phyloP scores from a whole-genome alignment of 2,113 vertebrate genomes.

The Ancistrus triradiatus region DNA sequence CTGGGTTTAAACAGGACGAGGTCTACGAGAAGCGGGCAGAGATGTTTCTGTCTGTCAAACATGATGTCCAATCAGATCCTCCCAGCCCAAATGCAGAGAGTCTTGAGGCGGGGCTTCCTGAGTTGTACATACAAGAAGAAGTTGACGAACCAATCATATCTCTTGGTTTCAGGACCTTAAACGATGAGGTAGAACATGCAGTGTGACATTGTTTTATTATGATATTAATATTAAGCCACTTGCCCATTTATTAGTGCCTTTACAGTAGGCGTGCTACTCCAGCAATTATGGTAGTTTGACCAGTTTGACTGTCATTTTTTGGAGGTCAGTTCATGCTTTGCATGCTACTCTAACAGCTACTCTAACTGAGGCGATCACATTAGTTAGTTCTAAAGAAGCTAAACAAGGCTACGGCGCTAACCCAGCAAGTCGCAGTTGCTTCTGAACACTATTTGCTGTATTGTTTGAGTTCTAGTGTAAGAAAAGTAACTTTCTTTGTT shows the following conservation, averaged over 20 bases:
- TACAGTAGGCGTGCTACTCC: not conserved
- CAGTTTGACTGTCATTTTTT: no score
- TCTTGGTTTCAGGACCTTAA: conserved; percentile 33
- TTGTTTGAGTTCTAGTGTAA: no score
- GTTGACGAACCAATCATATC: conserved; percentile 43
- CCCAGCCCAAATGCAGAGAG: conserved; percentile 13
- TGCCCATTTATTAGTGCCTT: not conserved
- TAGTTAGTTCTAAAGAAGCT: no score
- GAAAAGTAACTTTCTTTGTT: no score
- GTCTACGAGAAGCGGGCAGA: conserved; percentile 7
- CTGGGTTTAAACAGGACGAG: not conserved
- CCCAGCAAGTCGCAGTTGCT: no score
- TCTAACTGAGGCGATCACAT: no score
- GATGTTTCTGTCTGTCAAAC: conserved; percentile 7
- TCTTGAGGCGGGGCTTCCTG: conserved; percentile 55
- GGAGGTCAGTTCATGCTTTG: no score
- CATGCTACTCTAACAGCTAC: no score
- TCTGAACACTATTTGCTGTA: no score
- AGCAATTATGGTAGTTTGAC: not conserved
- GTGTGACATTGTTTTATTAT: conserved; percentile 42
- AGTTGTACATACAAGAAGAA: conserved; percentile 85
- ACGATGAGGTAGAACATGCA: conserved; percentile 71
- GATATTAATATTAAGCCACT: no score
- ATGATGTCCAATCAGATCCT: conserved; percentile 1
- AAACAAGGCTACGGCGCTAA: no score